Conservation (phyloP, 2,888 invertebrate genomes). For the Malachius bipustulatus region DNA sequence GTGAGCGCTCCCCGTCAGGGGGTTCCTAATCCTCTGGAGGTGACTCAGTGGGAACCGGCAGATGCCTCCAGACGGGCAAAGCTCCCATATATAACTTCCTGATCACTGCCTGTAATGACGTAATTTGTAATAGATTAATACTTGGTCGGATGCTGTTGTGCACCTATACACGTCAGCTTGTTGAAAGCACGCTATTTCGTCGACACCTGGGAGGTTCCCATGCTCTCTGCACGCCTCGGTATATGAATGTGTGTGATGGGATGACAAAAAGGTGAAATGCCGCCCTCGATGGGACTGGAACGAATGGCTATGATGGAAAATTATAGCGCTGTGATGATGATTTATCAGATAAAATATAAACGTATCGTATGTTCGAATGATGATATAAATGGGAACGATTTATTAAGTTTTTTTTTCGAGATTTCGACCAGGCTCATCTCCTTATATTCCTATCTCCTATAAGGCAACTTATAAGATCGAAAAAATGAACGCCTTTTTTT, state of each 20-base stretch:
- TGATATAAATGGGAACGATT: too few relatives aligned
- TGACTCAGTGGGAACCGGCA: slow-evolving; percentile 32
- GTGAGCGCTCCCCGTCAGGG: slow-evolving; percentile 17
- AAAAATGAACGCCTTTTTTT: too few relatives aligned
- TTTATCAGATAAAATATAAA: too few relatives aligned
- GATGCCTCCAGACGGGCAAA: slow-evolving; percentile 17
- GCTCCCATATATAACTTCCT: slow-evolving; percentile 32
- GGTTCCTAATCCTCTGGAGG: slow-evolving; percentile 20
- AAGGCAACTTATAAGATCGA: too few relatives aligned
- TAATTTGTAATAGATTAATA: slow-evolving; percentile 37
- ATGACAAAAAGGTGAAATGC: slow-evolving; percentile 1
- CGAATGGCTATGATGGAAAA: too few relatives aligned
- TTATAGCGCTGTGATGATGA: too few relatives aligned
- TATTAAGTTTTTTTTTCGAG: too few relatives aligned
- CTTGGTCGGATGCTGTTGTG: slow-evolving; percentile 23
- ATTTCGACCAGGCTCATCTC: too few relatives aligned
- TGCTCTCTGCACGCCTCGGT: slow-evolving; percentile 4
- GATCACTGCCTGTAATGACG: slow-evolving; percentile 36
- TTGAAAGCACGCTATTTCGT: slow-evolving; percentile 27
- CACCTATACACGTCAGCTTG: slow-evolving; percentile 28
- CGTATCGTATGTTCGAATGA: too few relatives aligned
- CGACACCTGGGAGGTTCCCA: slow-evolving; percentile 24
- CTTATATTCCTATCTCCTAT: too few relatives aligned
- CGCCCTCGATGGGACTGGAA: too few relatives aligned
- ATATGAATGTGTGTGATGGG: too few relatives aligned